These are phyloP conservation scores for Labrus mixtus DNA, from an alignment of 2,113 vertebrate species.

Conservation along the genomic window DNA sequence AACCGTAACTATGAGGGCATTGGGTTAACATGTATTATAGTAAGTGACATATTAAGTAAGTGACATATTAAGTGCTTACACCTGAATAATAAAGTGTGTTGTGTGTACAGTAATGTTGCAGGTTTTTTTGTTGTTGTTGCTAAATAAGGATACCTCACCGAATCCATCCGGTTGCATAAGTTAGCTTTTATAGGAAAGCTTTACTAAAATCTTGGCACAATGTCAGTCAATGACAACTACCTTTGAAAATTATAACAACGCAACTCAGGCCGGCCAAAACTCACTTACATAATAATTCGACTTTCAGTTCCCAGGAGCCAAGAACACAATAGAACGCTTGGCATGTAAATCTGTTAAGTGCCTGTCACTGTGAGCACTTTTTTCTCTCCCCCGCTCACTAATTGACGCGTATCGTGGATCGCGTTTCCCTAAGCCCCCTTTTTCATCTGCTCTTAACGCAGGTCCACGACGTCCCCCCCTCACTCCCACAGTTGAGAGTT, in stretches of 20 bases:
- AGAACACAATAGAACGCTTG: slow-evolving; percentile 24
- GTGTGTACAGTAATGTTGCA: neutral
- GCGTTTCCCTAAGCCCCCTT: slow-evolving; percentile 33
- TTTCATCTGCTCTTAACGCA: slow-evolving; percentile 11
- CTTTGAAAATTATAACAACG: slow-evolving; percentile 18
- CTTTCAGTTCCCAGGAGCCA: slow-evolving; percentile 23
- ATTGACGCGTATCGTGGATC: slow-evolving; percentile 28
- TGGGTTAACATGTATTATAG: slow-evolving; percentile 6
- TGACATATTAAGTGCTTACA: no score
- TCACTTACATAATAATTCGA: slow-evolving; percentile 9
- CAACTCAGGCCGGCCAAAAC: neutral
- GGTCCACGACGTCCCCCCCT: neutral
- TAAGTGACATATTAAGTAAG: no score
- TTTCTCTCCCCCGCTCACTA: neutral
- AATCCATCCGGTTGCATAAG: slow-evolving; percentile 16
- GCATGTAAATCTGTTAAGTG: slow-evolving; percentile 27
- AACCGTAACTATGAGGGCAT: slow-evolving; percentile 12
- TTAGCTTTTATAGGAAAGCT: neutral
- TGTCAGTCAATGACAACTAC: neutral
- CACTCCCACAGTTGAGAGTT: slow-evolving; percentile 41
- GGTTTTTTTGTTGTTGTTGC: slow-evolving; percentile 16
- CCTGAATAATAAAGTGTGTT: no score
- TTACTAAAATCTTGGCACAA: neutral
- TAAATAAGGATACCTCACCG: neutral
- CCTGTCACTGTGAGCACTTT: neutral